Evolutionary conservation across 2,797 vertebrate genomes (phyloP).

Genomic region (Coccyzus lansbergi): DNA sequence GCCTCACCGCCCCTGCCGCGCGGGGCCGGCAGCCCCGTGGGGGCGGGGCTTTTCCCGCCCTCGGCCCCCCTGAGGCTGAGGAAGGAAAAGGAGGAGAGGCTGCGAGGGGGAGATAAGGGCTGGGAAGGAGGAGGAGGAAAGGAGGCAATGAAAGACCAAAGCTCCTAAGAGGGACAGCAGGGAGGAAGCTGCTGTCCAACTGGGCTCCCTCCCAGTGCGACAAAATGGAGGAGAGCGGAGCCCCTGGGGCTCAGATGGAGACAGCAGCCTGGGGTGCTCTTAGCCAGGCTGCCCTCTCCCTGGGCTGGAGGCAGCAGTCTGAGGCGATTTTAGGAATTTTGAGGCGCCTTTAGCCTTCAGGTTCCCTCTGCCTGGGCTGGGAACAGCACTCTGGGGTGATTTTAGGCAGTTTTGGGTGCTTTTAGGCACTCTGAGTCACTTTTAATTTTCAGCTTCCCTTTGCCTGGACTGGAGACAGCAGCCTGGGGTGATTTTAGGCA

Average conservation of each 20-base stretch:
- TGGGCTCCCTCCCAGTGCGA: neutral
- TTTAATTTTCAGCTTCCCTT: too few relatives aligned
- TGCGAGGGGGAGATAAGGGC: neutral
- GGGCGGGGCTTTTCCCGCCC: neutral
- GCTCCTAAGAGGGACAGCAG: neutral
- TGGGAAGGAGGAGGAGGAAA: neutral
- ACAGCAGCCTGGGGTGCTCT: too few relatives aligned
- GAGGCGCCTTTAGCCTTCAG: too few relatives aligned
- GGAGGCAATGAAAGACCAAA: neutral
- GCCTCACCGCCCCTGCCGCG: neutral
- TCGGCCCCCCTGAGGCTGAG: fast-evolving
- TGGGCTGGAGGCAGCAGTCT: too few relatives aligned
- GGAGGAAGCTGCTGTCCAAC: neutral
- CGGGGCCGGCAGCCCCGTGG: neutral
- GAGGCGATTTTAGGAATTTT: too few relatives aligned
- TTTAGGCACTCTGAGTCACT: too few relatives aligned
- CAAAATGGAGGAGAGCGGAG: conserved; percentile 41
- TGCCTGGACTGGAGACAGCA: too few relatives aligned
- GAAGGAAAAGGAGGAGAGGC: neutral
- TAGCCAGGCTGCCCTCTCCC: too few relatives aligned
- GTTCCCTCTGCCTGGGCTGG: too few relatives aligned
- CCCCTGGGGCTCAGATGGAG: neutral
- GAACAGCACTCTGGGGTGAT: too few relatives aligned
- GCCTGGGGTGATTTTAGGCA: too few relatives aligned
- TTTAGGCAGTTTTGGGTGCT: too few relatives aligned